Evolutionary conservation across 2,888 invertebrate genomes (phyloP), one percentile per base, ranked within the genome.

Genomic region (Diplazon laetatorius): DNA sequence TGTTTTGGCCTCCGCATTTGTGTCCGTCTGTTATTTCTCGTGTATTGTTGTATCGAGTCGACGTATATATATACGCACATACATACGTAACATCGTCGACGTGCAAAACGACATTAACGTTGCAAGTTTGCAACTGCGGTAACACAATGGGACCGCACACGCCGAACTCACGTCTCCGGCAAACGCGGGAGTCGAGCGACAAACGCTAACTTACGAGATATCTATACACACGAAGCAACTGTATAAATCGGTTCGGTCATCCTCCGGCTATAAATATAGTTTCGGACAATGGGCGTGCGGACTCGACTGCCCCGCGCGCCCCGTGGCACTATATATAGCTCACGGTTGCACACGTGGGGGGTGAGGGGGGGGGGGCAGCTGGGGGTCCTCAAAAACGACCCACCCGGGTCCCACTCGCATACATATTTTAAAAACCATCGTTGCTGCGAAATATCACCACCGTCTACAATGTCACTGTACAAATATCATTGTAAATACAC

Each of bases 211-310:
- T 22, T 62, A 72, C 65, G 42, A 30, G 44, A 12, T 46, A 62
- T 60, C 46, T 30, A 60, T 42, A 60, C 42, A 44, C 57, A 35
- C 60, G 25, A 30, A 12, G 59, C 79, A 77, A 83, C 82, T 82
- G 80, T 82, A 84, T 86, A 88, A 89, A 89, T 89, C 85, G 4
- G 87, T 89, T 87, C 87, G 89, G 89, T 89, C 90, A 90, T 89
- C 87, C 87, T 85, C 75, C 71, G 84, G 78, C 89, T 87, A 89
- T 90, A 90, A 90, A 89, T 89, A 89, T 89, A 57, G 44, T 74
- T 70, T 73, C 46, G 81, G 70, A 81, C 81, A 81, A 81, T 85
- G 83, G 82, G 66, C 78, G 82, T 62, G 80, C 72, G 83, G 80
- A 87, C 85, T 87, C 78, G 84, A 81, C 80, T 72, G 83, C 83